Evolutionary conservation across 92 coral and sea anemone species (phyloP), one percentile per base, ranked within the genome.

Genomic region (Muricea muricata): DNA sequence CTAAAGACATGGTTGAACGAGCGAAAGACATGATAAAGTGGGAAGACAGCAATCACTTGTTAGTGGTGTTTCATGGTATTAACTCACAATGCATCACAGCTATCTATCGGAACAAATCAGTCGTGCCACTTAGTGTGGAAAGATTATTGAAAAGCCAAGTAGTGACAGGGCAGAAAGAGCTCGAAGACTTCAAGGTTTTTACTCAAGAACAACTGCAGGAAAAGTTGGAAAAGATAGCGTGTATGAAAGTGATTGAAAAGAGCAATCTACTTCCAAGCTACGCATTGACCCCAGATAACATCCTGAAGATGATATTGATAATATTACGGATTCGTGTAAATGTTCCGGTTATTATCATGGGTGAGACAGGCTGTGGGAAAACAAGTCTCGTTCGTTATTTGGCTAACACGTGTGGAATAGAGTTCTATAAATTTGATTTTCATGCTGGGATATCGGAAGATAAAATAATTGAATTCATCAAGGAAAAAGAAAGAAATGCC

Each of bases 1-100:
- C 99, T 9, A 90, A 74, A 11, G 73, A 92, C 73, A 96, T 96
- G 95, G 94, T 96, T 1, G 81, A 90, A 47, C 87, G 99, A 68
- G 96, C 92, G 26, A 83, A 89, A 83, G 93, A 88, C 73, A 96
- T 96, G 99, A 93, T 92, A 26, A 93, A 93, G 57, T 96, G 99
- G 99, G 89, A 93, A 56, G 98, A 96, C 79, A 93, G 90, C 88
- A 93, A 93, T 78, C 97, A 92, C 55, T 90, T 93, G 41, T 88
- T 92, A 63, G 93, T 96, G 20, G 93, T 89, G 37, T 93, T 96
- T 30, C 97, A 93, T 65, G 89, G 93, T 78, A 71, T 75, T 9
- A 92, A 88, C 69, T 80, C 93, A 10, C 91, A 92, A 12, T 77
- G 97, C 4, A 89, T 93, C 24, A 87, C 97, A 4, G 98, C 99